Evolutionary conservation across 2,888 invertebrate species (phyloP), one percentile per base, ranked within the genome.

Genomic region (Nipponacmea schrenckii): DNA sequence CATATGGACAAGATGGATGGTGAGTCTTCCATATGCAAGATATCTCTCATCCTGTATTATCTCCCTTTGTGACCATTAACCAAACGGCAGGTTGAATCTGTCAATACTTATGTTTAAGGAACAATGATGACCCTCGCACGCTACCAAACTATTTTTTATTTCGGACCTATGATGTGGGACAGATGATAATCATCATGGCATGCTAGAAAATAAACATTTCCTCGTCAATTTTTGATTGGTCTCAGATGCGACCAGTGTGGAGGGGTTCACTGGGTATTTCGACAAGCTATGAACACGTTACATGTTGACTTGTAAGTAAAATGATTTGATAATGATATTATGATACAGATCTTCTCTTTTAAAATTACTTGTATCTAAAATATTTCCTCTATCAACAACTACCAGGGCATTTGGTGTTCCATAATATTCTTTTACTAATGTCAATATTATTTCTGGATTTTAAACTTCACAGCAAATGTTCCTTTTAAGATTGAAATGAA

Each of bases 201-300:
- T 56, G 24, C 56, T 56, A 56, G 56, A 56, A 56, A 56, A 56
- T 56, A 56, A 56, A 56, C 56, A 56, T 56, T 56, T 56, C 56
- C 56, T 56, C 56, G 24, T 24, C 56, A 20, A 20, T 24, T 20
- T 24, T 20, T 56, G 56, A 56, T 56, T 56, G 10, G 24, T 56
- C 20, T 56, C 56, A 56, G 20, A 56, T 56, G 56, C 20, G 56
- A 56, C 20, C 56, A 56, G 20, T 15, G 20, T 56, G 56, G 56
- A 39, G 39, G 56, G 56, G 56, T 56, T 56, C 56, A 56, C 24
- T 20, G 12, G 24, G 56, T 56, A 24, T 56, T 56, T 56, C 24
- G 20, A 10, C 39, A 39, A 1, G 4, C 10, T 8, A 39, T 39
- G 39, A 39, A 39, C 8, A 39, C 39, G 7, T 39, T 39, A 39